These are phyloP conservation scores for Cardiocondyla obscurior DNA, from an alignment of 1,140 invertebrate species.

Conservation along the genomic window DNA sequence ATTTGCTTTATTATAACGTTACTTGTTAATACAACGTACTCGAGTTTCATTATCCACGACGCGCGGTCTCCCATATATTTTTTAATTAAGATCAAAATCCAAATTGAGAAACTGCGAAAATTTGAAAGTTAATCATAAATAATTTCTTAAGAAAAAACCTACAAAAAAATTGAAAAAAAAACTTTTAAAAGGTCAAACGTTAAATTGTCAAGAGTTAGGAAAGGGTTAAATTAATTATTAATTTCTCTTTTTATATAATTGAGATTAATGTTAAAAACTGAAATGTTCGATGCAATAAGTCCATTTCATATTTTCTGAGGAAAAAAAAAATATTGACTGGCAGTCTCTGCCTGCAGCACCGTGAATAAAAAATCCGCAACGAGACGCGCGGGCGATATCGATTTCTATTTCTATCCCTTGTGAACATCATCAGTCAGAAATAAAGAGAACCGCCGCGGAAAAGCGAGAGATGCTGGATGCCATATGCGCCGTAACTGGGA, in stretches of 20 bases:
- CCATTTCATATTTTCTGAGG: not conserved
- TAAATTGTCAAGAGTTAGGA: not conserved
- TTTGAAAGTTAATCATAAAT: not conserved
- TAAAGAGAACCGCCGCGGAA: constrained; percentile 14
- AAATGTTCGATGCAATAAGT: not conserved
- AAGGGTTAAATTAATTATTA: not conserved
- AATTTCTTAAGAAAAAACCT: not conserved
- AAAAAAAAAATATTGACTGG: not conserved
- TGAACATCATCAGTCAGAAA: not conserved
- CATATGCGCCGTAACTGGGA: constrained; percentile 14
- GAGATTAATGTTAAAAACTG: not conserved
- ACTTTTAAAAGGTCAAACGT: not conserved
- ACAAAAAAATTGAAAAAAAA: not conserved
- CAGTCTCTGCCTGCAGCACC: not conserved
- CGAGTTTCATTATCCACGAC: constrained; percentile 3
- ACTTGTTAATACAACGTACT: constrained; percentile 7
- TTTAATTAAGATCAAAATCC: not conserved
- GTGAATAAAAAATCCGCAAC: not conserved
- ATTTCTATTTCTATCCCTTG: constrained; percentile 1
- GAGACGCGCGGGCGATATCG: not conserved
- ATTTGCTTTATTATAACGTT: constrained; percentile 33
- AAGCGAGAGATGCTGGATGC: constrained; percentile 14
- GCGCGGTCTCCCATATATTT: not conserved
- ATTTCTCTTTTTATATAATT: not conserved
- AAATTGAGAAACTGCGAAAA: not conserved